A percentile compares a stretch with the other conserved stretches of the same genome.
phyloP scores from a whole-genome alignment of 2,113 vertebrate species.

The Colistium nudipinnis region DNA sequence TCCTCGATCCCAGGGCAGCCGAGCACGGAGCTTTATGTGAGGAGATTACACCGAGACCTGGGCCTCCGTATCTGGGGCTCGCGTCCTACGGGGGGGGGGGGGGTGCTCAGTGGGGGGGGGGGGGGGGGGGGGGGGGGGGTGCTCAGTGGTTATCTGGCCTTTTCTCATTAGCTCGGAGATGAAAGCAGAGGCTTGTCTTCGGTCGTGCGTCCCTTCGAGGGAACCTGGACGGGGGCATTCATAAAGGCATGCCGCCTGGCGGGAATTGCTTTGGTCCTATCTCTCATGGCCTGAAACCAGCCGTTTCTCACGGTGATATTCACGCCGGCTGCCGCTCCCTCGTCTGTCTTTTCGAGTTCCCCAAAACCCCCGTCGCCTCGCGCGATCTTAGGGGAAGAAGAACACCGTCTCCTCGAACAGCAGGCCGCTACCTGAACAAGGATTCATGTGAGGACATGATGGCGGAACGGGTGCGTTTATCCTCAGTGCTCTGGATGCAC shows the following conservation, averaged over 20 bases:
- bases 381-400: conserved; percentile 23
- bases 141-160: conserved; percentile 70
- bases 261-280: conserved; percentile 61
- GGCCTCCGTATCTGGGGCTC: conserved; percentile 61
- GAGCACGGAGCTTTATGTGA: conserved; percentile 50
- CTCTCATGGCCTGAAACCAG: conserved; percentile 41
- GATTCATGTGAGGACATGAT: too few species aligned
- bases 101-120: too few species aligned
- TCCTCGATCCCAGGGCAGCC: conserved; percentile 44
- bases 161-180: conserved; percentile 76
- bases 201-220: conserved; percentile 69
- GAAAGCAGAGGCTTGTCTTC: conserved; percentile 65
- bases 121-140: too few species aligned
- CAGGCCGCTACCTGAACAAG: too few species aligned
- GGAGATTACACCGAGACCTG: conserved; percentile 58
- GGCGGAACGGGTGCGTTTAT: too few species aligned
- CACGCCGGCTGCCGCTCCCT: conserved; percentile 38
- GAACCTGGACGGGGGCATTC: conserved; percentile 66
- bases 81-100: too few species aligned
- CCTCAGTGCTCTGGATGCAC: too few species aligned
- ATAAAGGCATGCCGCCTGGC: conserved; percentile 63
- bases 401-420: conserved; percentile 1
- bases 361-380: conserved; percentile 3
- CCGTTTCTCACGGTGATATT: conserved; percentile 54
- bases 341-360: conserved; percentile 47